These are phyloP conservation scores for Parnassius smintheus DNA, from an alignment of 2,888 invertebrate genomes.

Conservation along the genomic window DNA sequence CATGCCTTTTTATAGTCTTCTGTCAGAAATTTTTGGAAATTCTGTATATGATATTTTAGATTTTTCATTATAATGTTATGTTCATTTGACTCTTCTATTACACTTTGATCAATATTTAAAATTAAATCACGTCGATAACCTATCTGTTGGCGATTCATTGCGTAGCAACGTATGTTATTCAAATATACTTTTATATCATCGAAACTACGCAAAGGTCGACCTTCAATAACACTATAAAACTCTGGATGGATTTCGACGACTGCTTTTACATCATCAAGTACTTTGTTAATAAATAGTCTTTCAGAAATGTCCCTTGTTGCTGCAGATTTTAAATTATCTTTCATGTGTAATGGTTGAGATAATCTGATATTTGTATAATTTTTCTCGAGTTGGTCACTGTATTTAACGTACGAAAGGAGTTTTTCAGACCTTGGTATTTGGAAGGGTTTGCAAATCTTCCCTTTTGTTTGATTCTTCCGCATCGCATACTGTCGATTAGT, in stretches of 20 bases:
- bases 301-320: conserved; percentile 77
- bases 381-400: conserved; percentile 68
- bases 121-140: conserved; percentile 69
- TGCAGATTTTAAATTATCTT: conserved; percentile 68
- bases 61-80: conserved; percentile 54
- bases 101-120: conserved; percentile 60
- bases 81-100: conserved; percentile 55
- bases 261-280: conserved; percentile 77
- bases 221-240: conserved; percentile 83
- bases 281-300: conserved; percentile 79
- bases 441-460: conserved; percentile 52
- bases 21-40: conserved; percentile 70
- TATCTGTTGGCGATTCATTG: conserved; percentile 74
- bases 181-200: conserved; percentile 82
- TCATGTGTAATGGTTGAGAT: conserved; percentile 56
- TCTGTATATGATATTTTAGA: conserved; percentile 63
- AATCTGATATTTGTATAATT: conserved; percentile 47
- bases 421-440: conserved; percentile 67
- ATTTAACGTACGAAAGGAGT: conserved; percentile 69
- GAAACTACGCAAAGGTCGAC: conserved; percentile 80
- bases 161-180: conserved; percentile 72
- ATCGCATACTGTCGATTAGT: conserved; percentile 63
- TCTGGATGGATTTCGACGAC: conserved; percentile 84
- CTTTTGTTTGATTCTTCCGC: conserved; percentile 36
- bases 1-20: conserved; percentile 74